Evolutionary conservation across 2,888 invertebrate species (phyloP).

Genomic region (Aplocera efformata): DNA sequence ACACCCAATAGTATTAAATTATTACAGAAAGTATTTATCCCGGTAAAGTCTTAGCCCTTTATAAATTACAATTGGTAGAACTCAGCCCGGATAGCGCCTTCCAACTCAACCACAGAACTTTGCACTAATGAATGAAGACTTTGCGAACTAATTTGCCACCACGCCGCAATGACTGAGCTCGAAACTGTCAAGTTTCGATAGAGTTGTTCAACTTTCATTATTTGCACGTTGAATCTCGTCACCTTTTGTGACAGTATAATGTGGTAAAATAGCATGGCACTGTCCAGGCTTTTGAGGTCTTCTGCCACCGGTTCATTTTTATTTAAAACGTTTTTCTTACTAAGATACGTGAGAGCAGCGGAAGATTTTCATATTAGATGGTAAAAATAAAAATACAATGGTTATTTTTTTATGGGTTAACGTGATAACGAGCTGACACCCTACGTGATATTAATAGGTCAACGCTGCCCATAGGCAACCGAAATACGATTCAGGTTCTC

Average conservation of each 20-base stretch:
- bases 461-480: no score
- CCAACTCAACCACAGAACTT: conserved; percentile 55
- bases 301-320: no score
- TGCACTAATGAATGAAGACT: conserved; percentile 60
- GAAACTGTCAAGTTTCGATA: conserved; percentile 20
- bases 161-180: conserved; percentile 37
- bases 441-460: no score
- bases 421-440: no score
- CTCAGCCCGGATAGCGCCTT: conserved; percentile 29
- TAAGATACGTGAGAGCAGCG: no score
- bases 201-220: conserved; percentile 20
- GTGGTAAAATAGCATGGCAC: no score
- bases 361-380: no score
- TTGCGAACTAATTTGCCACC: conserved; percentile 57
- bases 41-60: conserved; percentile 11
- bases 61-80: conserved; percentile 43
- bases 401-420: no score
- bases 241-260: conserved; percentile 5
- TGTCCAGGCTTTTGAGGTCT: no score
- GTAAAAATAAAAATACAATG: no score
- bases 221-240: conserved; percentile 11
- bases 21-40: not conserved
- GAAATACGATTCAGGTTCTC: no score
- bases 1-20: conserved; percentile 4
- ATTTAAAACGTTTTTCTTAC: no score